These are phyloP conservation scores for Pterobdella sp. DNA, from an alignment of 2,888 invertebrate genomes.

Conservation along the genomic window DNA sequence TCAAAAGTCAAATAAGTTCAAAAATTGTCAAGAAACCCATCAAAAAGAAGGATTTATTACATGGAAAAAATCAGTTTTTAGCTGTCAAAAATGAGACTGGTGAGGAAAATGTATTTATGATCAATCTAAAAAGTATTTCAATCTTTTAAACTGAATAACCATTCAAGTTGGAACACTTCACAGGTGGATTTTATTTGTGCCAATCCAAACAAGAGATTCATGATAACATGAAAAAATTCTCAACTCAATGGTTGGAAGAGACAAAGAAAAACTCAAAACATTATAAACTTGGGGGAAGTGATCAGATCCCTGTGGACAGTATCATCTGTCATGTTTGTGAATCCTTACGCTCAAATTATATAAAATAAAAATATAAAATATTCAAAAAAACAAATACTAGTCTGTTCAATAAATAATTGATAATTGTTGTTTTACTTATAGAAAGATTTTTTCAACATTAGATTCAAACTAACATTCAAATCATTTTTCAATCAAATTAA, in stretches of 20 bases:
- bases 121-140: neutral
- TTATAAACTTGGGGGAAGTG: constrained; percentile 27
- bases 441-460: too few species aligned
- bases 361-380: too few species aligned
- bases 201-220: constrained; percentile 33
- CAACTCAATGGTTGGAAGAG: constrained; percentile 35
- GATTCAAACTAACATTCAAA: too few species aligned
- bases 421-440: too few species aligned
- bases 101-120: constrained; percentile 41
- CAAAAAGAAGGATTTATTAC: constrained; percentile 26
- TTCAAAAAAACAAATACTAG: too few species aligned
- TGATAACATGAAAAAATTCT: constrained; percentile 27
- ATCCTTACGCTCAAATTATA: too few species aligned
- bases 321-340: constrained; percentile 17
- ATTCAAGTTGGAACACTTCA: constrained; percentile 12
- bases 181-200: constrained; percentile 36
- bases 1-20: neutral
- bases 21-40: neutral
- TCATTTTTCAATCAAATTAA: too few species aligned
- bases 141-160: neutral
- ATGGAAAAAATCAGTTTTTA: constrained; percentile 47
- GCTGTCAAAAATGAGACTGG: constrained; percentile 84
- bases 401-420: too few species aligned
- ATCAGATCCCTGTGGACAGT: constrained; percentile 23
- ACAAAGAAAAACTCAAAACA: constrained; percentile 15